These are phyloP conservation scores for Agrenia bidenticulata DNA, from an alignment of 2,888 invertebrate genomes.

Conservation along the genomic window DNA sequence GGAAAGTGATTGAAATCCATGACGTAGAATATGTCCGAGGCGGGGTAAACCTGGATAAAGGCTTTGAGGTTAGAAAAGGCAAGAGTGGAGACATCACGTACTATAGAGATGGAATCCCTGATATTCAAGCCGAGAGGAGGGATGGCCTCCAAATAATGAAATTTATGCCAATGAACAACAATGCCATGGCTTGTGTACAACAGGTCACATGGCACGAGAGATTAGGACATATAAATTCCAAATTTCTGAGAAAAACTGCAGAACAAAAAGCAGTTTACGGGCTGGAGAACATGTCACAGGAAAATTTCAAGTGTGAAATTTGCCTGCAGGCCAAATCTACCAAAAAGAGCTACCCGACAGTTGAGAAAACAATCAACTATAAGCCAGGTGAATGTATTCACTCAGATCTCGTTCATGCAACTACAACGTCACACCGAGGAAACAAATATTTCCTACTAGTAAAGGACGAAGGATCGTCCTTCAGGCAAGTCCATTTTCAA, in stretches of 20 bases:
- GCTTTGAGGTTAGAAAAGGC: constrained; percentile 23
- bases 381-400: not conserved
- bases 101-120: constrained; percentile 15
- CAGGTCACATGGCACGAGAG: constrained; percentile 32
- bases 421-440: constrained; percentile 2
- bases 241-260: constrained; percentile 23
- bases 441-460: constrained; percentile 28
- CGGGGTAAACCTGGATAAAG: constrained; percentile 25
- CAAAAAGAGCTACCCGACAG: constrained; percentile 5
- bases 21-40: constrained; percentile 28
- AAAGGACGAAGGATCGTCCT: constrained; percentile 27
- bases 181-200: constrained; percentile 12
- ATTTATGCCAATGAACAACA: constrained; percentile 22
- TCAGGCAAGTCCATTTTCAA: constrained; percentile 27
- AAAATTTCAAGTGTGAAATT: constrained; percentile 15
- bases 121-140: constrained; percentile 10
- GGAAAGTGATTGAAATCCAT: constrained; percentile 18
- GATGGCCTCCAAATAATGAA: constrained; percentile 32
- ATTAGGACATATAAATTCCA: constrained; percentile 27
- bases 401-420: constrained; percentile 20
- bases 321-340: constrained; percentile 26
- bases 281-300: constrained; percentile 12
- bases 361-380: not conserved
- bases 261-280: constrained; percentile 27
- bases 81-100: constrained; percentile 1